Percentiles rank a stretch among this genome's conserved stretches.
phyloP scores from a whole-genome alignment of 2,797 vertebrate genomes.

The Sphenodon punctatus region DNA sequence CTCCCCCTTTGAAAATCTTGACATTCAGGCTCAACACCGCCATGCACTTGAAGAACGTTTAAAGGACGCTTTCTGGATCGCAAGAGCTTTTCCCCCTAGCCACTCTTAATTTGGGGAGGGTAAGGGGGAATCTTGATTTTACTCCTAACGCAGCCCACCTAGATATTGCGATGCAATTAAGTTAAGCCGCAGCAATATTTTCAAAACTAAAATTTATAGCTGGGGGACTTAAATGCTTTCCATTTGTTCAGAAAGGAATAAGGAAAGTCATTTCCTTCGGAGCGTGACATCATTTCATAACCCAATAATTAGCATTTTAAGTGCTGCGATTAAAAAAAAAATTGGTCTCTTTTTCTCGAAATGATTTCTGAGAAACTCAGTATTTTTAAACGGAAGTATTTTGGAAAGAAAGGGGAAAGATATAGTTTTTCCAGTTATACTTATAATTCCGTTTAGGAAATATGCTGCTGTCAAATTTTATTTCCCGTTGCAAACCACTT shows the following conservation, averaged over 20 bases:
- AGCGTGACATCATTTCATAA: background rate
- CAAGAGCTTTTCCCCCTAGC: no score
- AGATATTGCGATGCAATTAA: constrained; percentile 31
- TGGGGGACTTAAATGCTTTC: background rate
- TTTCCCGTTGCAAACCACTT: constrained; percentile 75
- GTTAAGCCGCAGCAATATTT: background rate
- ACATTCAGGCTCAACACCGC: no score
- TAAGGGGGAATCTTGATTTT: constrained; percentile 57
- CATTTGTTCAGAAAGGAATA: background rate
- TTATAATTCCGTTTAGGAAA: constrained; percentile 62
- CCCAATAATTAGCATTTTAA: background rate
- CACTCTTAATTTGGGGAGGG: no score
- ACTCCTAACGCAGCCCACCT: constrained; percentile 13
- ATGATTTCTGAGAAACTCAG: background rate
- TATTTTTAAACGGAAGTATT: constrained; percentile 24
- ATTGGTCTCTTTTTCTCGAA: background rate
- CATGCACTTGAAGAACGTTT: constrained; percentile 38
- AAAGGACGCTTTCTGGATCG: no score
- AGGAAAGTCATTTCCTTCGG: background rate
- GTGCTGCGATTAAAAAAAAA: no score
- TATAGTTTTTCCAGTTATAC: constrained; percentile 7
- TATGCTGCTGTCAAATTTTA: constrained; percentile 74
- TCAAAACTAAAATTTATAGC: background rate
- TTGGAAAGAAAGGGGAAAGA: constrained; percentile 17
- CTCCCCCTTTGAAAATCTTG: background rate